Base-by-base conservation (phyloP, 2,797 vertebrate genomes). In the Sebastes steindachneri region DNA sequence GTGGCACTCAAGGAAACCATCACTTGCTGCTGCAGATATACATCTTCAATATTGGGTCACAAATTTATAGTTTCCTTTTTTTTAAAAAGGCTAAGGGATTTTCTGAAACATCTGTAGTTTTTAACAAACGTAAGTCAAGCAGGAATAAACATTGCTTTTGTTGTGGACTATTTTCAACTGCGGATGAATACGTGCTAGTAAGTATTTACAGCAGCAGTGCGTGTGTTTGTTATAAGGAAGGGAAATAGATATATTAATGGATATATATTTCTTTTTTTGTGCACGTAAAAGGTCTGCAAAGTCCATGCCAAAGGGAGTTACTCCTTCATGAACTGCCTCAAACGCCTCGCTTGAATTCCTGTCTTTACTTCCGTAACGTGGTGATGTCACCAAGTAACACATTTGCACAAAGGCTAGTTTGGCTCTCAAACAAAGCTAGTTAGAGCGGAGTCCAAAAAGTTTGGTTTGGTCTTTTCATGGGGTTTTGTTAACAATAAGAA, bases 391-490 rank as follows among this genome's bases (percentile, higher is more conserved):
- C 41, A 48, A 48, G 41, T 48, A 48, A 48, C 41, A 17, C 0
- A 48, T 19, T 48, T 17, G 17, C 17, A 41, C 33, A 37, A 37
- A 37, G 35, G 35, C 35, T 37, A 12, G 35, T 12, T 37, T 37
- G 35, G 11, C 35, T 4, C 35, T 37, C 35, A 37, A 37, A 37
- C 35, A 37, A 33, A 2, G 35, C 35, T 37, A 37, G 35, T 37
- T 37, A 37, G 35, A 37, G 1, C 4, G 0, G 35, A 37, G 35
- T 37, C 35, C 35, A 37, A 37, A 37, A 37, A 14, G 35, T 37
- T 37, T 37, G 0, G 35, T 73, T 77, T 60, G 60, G 37, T 64
- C 45, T 83, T 83, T 82, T 79, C 33, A 58, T 70, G 8, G 48
- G 8, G 58, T 59, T 73, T 72, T 71, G 7, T 71, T 15, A 21